Evolutionary conservation across 2,888 invertebrate genomes (phyloP).

Genomic region (Osmoderma eremita): DNA sequence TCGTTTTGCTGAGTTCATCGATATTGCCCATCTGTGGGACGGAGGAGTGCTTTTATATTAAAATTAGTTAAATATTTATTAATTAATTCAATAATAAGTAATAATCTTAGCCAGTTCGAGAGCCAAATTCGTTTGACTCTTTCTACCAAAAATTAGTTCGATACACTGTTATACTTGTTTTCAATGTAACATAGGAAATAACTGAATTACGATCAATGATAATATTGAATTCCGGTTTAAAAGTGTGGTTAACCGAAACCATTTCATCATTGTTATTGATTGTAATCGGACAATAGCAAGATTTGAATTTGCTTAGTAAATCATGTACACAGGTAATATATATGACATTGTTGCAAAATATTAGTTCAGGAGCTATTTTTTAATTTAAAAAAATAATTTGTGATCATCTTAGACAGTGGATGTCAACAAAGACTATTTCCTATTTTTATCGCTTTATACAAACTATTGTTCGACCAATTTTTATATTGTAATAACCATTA

Average conservation of each 20-base stretch:
- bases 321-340: not conserved
- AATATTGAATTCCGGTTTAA: not conserved
- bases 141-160: slow-evolving; percentile 29
- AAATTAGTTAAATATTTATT: slow-evolving; percentile 35
- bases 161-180: slow-evolving; percentile 24
- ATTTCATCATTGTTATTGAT: slow-evolving; percentile 23
- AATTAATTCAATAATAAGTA: slow-evolving; percentile 22
- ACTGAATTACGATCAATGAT: slow-evolving; percentile 20
- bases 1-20: slow-evolving; percentile 16
- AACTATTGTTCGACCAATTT: slow-evolving; percentile 33
- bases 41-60: slow-evolving; percentile 34
- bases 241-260: not conserved
- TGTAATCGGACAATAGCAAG: slow-evolving; percentile 6
- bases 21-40: slow-evolving; percentile 13
- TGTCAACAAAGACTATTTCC: slow-evolving; percentile 21
- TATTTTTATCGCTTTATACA: slow-evolving; percentile 28
- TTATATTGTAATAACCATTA: slow-evolving; percentile 14
- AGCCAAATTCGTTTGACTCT: slow-evolving; percentile 27
- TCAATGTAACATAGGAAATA: slow-evolving; percentile 14
- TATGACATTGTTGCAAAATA: slow-evolving; percentile 6
- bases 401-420: slow-evolving; percentile 27
- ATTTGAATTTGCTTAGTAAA: slow-evolving; percentile 24
- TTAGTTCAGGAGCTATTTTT: slow-evolving; percentile 22
- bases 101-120: slow-evolving; percentile 29
- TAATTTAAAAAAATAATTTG: slow-evolving; percentile 27